Evolutionary conservation across 2,113 vertebrate species (phyloP).

Genomic region (Glaucidium brasilianum): DNA sequence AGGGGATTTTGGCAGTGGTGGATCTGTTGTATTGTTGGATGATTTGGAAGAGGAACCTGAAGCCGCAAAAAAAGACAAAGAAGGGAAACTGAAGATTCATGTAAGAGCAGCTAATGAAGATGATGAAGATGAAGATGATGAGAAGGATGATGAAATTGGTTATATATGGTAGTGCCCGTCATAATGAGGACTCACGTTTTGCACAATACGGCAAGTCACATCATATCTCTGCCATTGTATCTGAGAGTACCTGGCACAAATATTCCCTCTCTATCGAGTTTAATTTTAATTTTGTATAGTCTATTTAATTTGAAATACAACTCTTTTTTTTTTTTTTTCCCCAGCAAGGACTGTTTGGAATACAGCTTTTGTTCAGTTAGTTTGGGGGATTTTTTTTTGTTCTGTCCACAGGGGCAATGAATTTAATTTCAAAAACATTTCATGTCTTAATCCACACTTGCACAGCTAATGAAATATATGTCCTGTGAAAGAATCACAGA

Average conservation of each 20-base stretch:
- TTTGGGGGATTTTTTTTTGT: not conserved
- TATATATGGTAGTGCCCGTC: constrained; percentile 83
- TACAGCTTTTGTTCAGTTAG: not conserved
- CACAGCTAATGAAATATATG: not conserved
- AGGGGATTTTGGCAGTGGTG: constrained; percentile 92
- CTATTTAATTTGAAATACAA: constrained; percentile 45
- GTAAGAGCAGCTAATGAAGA: constrained; percentile 88
- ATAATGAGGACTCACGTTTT: constrained; percentile 60
- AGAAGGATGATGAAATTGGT: constrained; percentile 92
- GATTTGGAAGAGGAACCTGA: constrained; percentile 88
- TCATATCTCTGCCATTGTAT: constrained; percentile 74
- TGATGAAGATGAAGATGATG: constrained; percentile 92
- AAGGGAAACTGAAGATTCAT: constrained; percentile 81
- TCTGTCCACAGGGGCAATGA: constrained; percentile 7
- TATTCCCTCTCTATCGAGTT: constrained; percentile 47
- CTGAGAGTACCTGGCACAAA: constrained; percentile 70
- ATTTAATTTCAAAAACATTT: constrained; percentile 37
- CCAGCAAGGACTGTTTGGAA: constrained; percentile 45
- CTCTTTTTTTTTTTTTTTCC: not conserved
- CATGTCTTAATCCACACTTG: constrained; percentile 16
- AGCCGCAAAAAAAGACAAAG: constrained; percentile 79
- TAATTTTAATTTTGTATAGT: constrained; percentile 53
- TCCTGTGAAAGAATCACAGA: not conserved
- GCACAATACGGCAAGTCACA: constrained; percentile 71
- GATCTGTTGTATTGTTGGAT: constrained; percentile 84